Base-by-base conservation (phyloP, 2,113 vertebrate species). In the Seriola quinqueradiata region DNA sequence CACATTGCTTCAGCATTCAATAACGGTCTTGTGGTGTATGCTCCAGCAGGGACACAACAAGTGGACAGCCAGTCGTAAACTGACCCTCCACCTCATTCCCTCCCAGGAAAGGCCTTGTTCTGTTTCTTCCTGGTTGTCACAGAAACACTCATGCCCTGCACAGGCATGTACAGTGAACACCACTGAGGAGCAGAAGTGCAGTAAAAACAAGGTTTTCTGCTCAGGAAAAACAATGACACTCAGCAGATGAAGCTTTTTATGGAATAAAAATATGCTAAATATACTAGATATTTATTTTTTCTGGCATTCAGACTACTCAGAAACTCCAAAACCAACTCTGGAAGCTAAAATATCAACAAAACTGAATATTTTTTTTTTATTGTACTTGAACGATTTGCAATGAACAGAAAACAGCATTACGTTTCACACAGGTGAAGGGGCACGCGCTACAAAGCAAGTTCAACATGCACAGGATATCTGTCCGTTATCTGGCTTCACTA, bases 51-150 rank as follows among this genome's bases (percentile, higher is more conserved):
- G 50, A 81, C 48, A 58, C 50, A 75, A 74, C 63, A 38, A 87
- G 75, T 48, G 42, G 17, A 58, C 60, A 16, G 54, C 17, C 60
- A 67, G 46, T 76, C 65, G 44, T 55, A 21, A 75, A 83, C 10
- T 65, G 83, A 90, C 73, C 83, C 82, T 82, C 92, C 81, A 52
- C 92, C 32, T 79, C 77, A 77, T 88, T 71, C 67, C 71, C 74
- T 86, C 86, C 34, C 82, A 93, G 92, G 93, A 96, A 90, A 94
- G 85, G 84, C 90, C 90, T 95, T 85, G 82, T 90, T 89, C 89
- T 75, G 88, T 88, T 92, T 95, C 83, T 93, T 95, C 88, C 95
- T 91, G 90, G 93, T 94, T 95, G 92, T 92, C 91, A 95, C 40
- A 92, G 92, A 81, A 94, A 93, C 89, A 80, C 73, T 74, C 55